Evolutionary conservation across 2,113 vertebrate genomes (phyloP).

Genomic region (Notarius lentiginosus): DNA sequence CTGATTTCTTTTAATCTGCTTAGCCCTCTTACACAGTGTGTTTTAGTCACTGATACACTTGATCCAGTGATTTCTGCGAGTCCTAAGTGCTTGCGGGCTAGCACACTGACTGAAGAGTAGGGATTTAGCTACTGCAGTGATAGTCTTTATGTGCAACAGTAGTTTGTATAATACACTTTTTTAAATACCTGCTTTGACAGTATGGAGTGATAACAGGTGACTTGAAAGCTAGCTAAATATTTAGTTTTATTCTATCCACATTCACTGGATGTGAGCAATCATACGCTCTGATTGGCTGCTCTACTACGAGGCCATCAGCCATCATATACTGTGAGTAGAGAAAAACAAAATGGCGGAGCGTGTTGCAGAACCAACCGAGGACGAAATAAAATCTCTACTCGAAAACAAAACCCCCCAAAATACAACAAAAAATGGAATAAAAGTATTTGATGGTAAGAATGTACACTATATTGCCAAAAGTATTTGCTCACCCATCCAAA

Average conservation of each 20-base stretch:
- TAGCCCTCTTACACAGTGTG: neutral
- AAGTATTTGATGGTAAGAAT: no score
- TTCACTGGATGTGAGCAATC: no score
- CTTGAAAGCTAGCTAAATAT: neutral
- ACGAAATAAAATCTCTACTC: no score
- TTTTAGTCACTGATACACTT: slow-evolving; percentile 22
- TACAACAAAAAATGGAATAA: no score
- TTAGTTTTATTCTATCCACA: neutral
- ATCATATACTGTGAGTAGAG: no score
- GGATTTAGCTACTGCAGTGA: neutral
- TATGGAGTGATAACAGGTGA: neutral
- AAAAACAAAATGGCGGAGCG: no score
- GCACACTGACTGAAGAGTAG: neutral
- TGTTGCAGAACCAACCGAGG: no score
- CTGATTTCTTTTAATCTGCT: neutral
- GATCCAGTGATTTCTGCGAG: neutral
- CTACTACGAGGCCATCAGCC: no score
- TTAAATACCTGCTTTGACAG: neutral
- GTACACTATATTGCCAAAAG: no score
- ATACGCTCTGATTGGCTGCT: no score
- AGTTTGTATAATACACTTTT: neutral
- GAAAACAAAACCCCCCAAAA: no score
- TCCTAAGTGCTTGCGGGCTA: neutral
- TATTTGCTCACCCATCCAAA: no score
- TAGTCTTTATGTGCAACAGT: neutral